These are phyloP conservation scores for Lasioglossum marginatum DNA, from an alignment of 2,888 invertebrate species.

Conservation along the genomic window DNA sequence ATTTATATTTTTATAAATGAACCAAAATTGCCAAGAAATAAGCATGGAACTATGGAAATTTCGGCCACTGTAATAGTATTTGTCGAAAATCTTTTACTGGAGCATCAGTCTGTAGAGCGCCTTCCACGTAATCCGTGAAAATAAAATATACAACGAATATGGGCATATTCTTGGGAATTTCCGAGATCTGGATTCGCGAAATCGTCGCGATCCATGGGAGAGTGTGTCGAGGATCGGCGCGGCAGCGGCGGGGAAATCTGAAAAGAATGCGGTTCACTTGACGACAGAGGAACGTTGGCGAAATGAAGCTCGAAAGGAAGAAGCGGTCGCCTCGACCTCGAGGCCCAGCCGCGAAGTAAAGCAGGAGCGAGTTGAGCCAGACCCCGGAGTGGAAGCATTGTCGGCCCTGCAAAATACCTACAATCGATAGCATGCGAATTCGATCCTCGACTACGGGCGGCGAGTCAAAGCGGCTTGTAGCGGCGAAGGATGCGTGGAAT, in stretches of 20 bases:
- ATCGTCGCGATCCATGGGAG: background rate
- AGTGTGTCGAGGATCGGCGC: background rate
- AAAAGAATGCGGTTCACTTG: slow-evolving; percentile 42
- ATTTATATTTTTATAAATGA: too few species aligned
- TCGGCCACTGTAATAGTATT: too few species aligned
- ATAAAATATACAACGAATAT: background rate
- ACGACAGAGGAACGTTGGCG: slow-evolving; percentile 33
- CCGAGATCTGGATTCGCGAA: background rate
- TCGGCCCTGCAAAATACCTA: slow-evolving; percentile 67
- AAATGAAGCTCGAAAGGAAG: slow-evolving; percentile 36
- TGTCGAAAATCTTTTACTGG: background rate
- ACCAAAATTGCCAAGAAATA: too few species aligned
- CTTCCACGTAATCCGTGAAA: background rate
- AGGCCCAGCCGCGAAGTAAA: slow-evolving; percentile 44
- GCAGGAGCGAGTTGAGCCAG: slow-evolving; percentile 41
- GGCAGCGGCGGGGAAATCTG: slow-evolving; percentile 24
- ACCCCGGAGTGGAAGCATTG: slow-evolving; percentile 46
- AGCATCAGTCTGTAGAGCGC: background rate
- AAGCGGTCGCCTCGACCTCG: slow-evolving; percentile 39
- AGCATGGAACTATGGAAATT: too few species aligned
- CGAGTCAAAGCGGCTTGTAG: slow-evolving; percentile 79
- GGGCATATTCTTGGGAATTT: background rate
- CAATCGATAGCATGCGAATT: slow-evolving; percentile 74
- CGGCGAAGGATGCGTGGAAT: slow-evolving; percentile 81
- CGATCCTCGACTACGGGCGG: slow-evolving; percentile 72